A percentile compares a stretch with the other conserved stretches of the same genome.
These are phyloP conservation scores for Gerris buenoi DNA, from an alignment of 1,140 invertebrate genomes.

Conservation along the genomic window DNA sequence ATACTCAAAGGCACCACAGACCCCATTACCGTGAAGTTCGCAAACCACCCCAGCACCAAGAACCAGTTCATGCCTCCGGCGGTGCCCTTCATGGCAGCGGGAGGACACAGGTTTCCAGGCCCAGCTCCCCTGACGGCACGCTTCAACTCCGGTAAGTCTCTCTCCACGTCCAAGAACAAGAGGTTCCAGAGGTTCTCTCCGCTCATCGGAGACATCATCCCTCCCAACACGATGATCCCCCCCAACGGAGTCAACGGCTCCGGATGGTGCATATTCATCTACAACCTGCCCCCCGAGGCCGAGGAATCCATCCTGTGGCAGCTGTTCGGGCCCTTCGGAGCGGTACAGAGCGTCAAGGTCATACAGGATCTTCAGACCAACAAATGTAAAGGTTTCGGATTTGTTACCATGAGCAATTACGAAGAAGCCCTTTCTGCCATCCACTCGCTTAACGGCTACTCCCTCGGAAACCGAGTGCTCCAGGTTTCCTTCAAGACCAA, in stretches of 20 bases:
- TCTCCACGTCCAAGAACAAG: slow-evolving; percentile 68
- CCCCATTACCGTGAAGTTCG: slow-evolving; percentile 98
- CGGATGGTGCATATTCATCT: slow-evolving; percentile 97
- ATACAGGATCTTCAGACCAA: slow-evolving; percentile 94
- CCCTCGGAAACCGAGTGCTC: slow-evolving; percentile 88
- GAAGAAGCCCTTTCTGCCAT: slow-evolving; percentile 95
- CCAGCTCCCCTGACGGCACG: slow-evolving; percentile 22
- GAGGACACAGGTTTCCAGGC: slow-evolving; percentile 37
- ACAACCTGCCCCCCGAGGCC: slow-evolving; percentile 94
- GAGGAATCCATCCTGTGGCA: slow-evolving; percentile 98
- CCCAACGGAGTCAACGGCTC: slow-evolving; percentile 63
- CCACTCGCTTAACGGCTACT: slow-evolving; percentile 93
- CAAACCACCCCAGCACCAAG: slow-evolving; percentile 94
- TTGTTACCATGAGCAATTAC: slow-evolving; percentile 99
- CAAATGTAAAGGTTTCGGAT: slow-evolving; percentile 99
- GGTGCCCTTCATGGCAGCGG: slow-evolving; percentile 63
- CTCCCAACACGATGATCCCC: slow-evolving; percentile 64
- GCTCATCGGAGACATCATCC: slow-evolving; percentile 71
- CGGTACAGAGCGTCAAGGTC: slow-evolving; percentile 94
- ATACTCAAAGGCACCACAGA: slow-evolving; percentile 90
- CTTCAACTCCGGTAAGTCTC: slow-evolving; percentile 58
- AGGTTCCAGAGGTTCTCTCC: slow-evolving; percentile 78
- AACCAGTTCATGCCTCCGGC: slow-evolving; percentile 65
- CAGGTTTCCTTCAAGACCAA: slow-evolving; percentile 98
- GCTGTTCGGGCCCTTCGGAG: slow-evolving; percentile 96